Conservation (phyloP, 92 coral and sea anemone genomes). For the Virgularia gustaviana region DNA sequence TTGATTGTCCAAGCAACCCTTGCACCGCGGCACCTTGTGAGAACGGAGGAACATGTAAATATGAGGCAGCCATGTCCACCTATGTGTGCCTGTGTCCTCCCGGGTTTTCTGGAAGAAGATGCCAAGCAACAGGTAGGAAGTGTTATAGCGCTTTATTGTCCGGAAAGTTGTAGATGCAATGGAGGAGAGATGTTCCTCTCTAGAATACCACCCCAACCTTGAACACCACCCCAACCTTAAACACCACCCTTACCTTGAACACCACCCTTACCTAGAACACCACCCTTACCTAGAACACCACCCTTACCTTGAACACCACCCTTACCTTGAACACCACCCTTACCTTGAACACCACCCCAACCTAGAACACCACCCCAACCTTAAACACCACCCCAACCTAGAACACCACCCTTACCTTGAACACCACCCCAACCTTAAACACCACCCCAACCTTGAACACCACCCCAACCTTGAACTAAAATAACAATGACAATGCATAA, state of each 20-base stretch:
- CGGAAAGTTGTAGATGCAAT: no score
- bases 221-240: background rate
- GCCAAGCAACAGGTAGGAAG: slow-evolving; percentile 19
- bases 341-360: background rate
- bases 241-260: background rate
- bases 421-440: background rate
- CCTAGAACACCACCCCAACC: background rate
- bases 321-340: background rate
- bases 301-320: background rate
- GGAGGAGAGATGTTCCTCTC: no score
- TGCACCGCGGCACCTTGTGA: slow-evolving; percentile 30
- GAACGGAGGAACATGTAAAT: slow-evolving; percentile 18
- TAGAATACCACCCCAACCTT: background rate
- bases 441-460: background rate
- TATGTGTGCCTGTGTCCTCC: slow-evolving; percentile 30
- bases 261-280: background rate
- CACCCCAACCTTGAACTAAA: background rate
- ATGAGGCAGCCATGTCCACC: slow-evolving; percentile 5
- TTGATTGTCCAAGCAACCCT: slow-evolving; percentile 11
- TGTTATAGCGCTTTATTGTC: no score
- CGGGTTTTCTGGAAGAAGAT: slow-evolving; percentile 25
- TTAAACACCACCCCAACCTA: background rate
- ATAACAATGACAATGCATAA: no score
- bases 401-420: background rate
- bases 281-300: background rate